Conservation (phyloP, 2,888 invertebrate genomes). For the Cataglyphis albicans region DNA sequence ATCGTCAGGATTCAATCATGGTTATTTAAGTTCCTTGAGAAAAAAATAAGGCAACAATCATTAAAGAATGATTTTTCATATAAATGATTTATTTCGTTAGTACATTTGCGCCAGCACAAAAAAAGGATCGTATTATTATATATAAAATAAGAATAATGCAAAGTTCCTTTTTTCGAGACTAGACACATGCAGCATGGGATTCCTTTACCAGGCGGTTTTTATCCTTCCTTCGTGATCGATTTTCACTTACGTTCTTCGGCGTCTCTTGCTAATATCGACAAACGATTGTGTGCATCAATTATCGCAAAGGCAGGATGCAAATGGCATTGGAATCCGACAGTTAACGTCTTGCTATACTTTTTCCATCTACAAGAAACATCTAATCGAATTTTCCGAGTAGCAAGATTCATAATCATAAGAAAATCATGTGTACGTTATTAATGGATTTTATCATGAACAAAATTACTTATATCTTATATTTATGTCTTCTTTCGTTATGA, state of each 20-base stretch:
- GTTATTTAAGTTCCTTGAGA: not conserved
- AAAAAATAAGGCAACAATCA: not conserved
- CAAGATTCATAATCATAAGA: not conserved
- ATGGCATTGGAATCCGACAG: conserved; percentile 50
- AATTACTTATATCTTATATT: not conserved
- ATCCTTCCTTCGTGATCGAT: conserved; percentile 31
- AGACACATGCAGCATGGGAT: conserved; percentile 70
- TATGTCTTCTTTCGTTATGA: too few relatives aligned
- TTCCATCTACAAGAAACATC: conserved; percentile 21
- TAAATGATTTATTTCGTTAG: conserved; percentile 80
- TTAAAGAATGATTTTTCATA: conserved; percentile 55
- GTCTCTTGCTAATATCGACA: conserved; percentile 46
- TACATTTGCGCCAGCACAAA: conserved; percentile 83
- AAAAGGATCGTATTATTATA: conserved; percentile 70
- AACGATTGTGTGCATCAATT: conserved; percentile 9
- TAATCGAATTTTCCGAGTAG: conserved; percentile 46
- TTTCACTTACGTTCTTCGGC: conserved; percentile 23
- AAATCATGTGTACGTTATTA: not conserved
- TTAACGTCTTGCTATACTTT: conserved; percentile 15
- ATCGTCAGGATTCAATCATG: not conserved
- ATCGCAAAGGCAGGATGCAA: not conserved
- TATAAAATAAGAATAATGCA: conserved; percentile 75
- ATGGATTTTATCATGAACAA: not conserved
- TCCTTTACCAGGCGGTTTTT: conserved; percentile 55
- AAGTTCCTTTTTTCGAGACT: conserved; percentile 75